These are phyloP conservation scores for Hippocampus abdominalis DNA, from an alignment of 2,113 vertebrate genomes.

Conservation along the genomic window DNA sequence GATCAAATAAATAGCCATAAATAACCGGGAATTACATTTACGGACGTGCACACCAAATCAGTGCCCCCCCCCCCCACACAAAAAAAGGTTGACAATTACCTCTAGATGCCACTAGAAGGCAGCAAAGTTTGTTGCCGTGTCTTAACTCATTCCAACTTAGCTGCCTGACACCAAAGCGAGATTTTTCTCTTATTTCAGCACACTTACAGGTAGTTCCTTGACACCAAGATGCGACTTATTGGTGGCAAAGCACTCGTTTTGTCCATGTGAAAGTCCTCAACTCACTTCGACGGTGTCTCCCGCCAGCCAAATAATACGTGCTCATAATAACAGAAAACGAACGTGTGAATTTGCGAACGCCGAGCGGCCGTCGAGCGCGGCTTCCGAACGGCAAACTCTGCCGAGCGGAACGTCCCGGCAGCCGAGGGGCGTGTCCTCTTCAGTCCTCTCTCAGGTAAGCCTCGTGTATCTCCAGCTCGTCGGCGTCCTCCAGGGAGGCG, in stretches of 20 bases:
- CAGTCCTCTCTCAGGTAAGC: constrained; percentile 77
- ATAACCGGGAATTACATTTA: constrained; percentile 17
- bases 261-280: neutral
- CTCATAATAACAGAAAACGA: too few relatives aligned
- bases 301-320: too few relatives aligned
- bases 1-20: constrained; percentile 51
- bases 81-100: neutral
- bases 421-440: neutral
- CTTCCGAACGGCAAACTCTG: neutral
- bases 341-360: too few relatives aligned
- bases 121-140: neutral
- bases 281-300: too few relatives aligned
- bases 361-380: neutral
- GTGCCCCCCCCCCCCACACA: neutral
- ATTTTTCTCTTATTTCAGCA: neutral
- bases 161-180: neutral
- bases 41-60: neutral
- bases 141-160: neutral
- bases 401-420: too few relatives aligned
- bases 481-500: constrained; percentile 44
- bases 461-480: constrained; percentile 67
- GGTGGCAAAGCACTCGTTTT: neutral
- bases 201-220: neutral
- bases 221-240: neutral
- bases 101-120: neutral